These are phyloP conservation scores for Zosterops japonicus DNA, from an alignment of 2,113 vertebrate species.

Conservation along the genomic window DNA sequence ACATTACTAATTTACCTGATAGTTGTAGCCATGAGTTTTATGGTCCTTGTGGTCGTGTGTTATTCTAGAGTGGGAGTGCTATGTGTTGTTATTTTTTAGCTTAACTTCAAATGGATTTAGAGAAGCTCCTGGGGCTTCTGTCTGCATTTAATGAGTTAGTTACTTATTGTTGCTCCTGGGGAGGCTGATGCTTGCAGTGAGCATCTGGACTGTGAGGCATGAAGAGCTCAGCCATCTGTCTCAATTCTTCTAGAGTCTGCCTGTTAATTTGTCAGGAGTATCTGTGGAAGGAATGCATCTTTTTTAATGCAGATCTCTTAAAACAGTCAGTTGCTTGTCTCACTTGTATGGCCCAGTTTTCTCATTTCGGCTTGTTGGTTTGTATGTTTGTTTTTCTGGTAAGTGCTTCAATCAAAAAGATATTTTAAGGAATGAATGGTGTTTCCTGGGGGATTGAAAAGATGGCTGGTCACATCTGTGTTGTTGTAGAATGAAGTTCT, in stretches of 20 bases:
- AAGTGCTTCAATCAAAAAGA: neutral
- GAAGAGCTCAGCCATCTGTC: conserved; percentile 25
- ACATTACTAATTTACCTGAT: neutral
- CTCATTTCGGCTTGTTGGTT: neutral
- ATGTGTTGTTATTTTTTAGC: neutral
- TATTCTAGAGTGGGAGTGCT: neutral
- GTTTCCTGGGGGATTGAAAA: neutral
- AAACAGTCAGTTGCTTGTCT: neutral
- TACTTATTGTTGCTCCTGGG: conserved; percentile 1
- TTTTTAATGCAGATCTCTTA: neutral
- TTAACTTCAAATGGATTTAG: neutral
- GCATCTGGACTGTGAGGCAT: neutral
- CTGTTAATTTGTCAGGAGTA: neutral
- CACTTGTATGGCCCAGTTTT: neutral
- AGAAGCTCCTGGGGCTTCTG: neutral
- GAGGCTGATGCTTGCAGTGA: conserved; percentile 3
- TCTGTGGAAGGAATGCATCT: neutral
- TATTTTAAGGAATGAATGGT: neutral
- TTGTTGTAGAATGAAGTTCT: neutral
- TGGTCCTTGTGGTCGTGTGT: neutral
- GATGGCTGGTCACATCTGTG: neutral
- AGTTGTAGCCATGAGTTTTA: neutral
- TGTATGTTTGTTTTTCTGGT: neutral
- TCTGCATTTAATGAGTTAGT: neutral
- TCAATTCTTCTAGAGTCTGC: neutral